Percentiles rank a stretch among this genome's conserved stretches.
phyloP scores from a whole-genome alignment of 2,888 invertebrate genomes.

The Eilema sororculum region DNA sequence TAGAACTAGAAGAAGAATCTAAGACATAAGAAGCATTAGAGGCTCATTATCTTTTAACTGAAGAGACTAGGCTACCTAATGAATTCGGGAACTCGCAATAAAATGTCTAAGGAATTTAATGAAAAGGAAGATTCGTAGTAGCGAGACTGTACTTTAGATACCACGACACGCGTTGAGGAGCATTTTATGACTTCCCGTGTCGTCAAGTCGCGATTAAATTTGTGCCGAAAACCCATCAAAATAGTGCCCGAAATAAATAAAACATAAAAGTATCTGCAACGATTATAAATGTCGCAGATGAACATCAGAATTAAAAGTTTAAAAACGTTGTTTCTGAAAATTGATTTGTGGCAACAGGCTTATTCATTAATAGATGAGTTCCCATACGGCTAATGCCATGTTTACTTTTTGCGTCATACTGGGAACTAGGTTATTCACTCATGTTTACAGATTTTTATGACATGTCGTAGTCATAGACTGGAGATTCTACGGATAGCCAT shows the following conservation, averaged over 20 bases:
- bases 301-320: constrained; percentile 36
- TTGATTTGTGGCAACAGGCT: constrained; percentile 12
- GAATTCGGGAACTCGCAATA: constrained; percentile 42
- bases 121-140: constrained; percentile 55
- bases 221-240: constrained; percentile 73
- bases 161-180: constrained; percentile 57
- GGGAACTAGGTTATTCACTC: not conserved
- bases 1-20: not conserved
- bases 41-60: not conserved
- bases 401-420: not conserved
- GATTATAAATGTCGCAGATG: constrained; percentile 39
- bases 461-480: not conserved
- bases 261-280: constrained; percentile 65
- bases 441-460: not conserved
- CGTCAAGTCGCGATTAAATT: constrained; percentile 65
- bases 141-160: constrained; percentile 55
- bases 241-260: constrained; percentile 70
- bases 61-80: constrained; percentile 6
- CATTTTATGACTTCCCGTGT: constrained; percentile 81
- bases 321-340: constrained; percentile 25
- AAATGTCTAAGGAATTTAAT: constrained; percentile 54
- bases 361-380: not conserved
- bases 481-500: not conserved
- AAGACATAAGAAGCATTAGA: not conserved
- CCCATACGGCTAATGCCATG: not conserved